These are phyloP conservation scores for Alviniconcha strummeri DNA, from an alignment of 2,888 invertebrate species.

Conservation along the genomic window DNA sequence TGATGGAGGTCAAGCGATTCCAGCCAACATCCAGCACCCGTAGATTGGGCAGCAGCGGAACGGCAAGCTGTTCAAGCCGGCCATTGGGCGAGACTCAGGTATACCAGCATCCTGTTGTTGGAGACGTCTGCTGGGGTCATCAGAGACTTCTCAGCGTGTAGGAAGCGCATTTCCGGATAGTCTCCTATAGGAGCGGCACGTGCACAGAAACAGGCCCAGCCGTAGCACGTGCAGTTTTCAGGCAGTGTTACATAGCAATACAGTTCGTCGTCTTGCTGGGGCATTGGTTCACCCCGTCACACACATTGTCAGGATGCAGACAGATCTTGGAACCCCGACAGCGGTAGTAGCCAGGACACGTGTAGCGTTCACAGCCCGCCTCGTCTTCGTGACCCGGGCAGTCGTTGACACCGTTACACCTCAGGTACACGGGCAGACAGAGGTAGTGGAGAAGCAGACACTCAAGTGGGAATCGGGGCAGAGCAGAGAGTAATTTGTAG, in stretches of 20 bases:
- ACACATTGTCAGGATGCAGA: slow-evolving; percentile 29
- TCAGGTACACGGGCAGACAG: slow-evolving; percentile 35
- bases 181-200: neutral
- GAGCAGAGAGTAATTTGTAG: too few species aligned
- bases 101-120: neutral
- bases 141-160: neutral
- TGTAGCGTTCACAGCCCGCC: neutral
- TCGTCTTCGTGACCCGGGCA: slow-evolving; percentile 37
- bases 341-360: slow-evolving; percentile 31
- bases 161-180: neutral
- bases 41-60: neutral
- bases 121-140: neutral
- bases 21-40: neutral
- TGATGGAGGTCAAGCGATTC: neutral
- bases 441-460: slow-evolving; percentile 7
- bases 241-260: slow-evolving; percentile 33
- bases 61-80: neutral
- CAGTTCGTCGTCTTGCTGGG: slow-evolving; percentile 34
- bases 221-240: slow-evolving; percentile 20
- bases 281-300: slow-evolving; percentile 36
- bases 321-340: slow-evolving; percentile 33
- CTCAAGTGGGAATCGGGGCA: slow-evolving; percentile 32
- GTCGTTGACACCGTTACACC: slow-evolving; percentile 33
- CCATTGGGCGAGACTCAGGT: slow-evolving; percentile 30
- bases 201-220: slow-evolving; percentile 25